A percentile compares a stretch with the other conserved stretches of the same genome.
These are phyloP conservation scores for Rhynchopsitta pachyrhyncha DNA, from an alignment of 2,113 vertebrate species.

Conservation along the genomic window DNA sequence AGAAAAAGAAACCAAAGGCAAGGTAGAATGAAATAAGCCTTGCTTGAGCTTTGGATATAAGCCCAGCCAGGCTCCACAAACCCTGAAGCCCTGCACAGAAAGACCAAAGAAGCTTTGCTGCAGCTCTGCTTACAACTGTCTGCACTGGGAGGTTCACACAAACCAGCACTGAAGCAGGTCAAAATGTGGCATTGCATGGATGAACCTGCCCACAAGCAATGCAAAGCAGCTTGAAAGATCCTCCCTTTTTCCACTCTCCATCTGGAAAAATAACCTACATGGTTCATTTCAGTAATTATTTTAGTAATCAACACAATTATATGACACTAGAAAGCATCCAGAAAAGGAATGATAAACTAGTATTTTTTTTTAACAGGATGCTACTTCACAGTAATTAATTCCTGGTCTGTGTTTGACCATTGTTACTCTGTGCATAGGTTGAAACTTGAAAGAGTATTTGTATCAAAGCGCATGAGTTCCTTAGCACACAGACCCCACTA, in stretches of 20 bases:
- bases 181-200: not conserved
- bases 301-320: not conserved
- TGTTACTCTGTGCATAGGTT: not conserved
- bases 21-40: not conserved
- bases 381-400: not conserved
- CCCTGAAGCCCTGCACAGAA: not conserved
- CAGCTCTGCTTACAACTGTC: not conserved
- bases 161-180: not conserved
- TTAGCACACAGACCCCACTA: not conserved
- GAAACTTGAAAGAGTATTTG: not conserved
- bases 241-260: not conserved
- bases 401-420: not conserved
- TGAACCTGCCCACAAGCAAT: not conserved
- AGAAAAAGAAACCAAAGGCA: not conserved
- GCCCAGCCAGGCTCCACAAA: not conserved
- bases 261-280: not conserved
- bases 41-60: not conserved
- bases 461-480: not conserved
- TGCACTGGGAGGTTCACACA: not conserved
- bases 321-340: not conserved
- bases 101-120: not conserved
- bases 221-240: not conserved
- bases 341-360: not conserved
- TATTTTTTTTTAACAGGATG: not conserved
- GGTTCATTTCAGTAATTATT: not conserved